phyloP scores from a whole-genome alignment of 2,888 invertebrate species.

The Apoderus coryli region DNA sequence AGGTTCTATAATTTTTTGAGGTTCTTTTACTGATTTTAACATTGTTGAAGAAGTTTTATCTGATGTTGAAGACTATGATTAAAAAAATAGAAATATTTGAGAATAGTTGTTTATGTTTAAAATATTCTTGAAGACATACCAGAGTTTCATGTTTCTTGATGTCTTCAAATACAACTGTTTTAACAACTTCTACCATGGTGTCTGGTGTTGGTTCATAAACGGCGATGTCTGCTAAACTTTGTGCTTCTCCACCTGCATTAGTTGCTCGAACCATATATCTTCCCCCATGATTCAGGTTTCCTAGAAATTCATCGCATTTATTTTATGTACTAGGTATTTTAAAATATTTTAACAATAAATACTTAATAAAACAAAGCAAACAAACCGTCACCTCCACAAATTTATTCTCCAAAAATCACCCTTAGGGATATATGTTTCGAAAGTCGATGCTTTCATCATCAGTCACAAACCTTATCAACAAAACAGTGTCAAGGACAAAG shows the following conservation, averaged over 20 bases:
- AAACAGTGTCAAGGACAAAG: no score
- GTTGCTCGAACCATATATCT: conserved; percentile 61
- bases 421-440: no score
- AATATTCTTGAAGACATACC: conserved; percentile 25
- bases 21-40: conserved; percentile 14
- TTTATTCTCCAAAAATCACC: no score
- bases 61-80: conserved; percentile 24
- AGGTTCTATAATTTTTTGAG: no score
- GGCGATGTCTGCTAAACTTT: conserved; percentile 64
- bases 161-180: conserved; percentile 49
- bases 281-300: conserved; percentile 51
- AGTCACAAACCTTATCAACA: no score
- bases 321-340: background rate
- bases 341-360: background rate
- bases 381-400: no score
- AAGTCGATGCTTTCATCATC: no score
- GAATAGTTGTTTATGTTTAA: conserved; percentile 6
- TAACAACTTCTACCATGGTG: conserved; percentile 50
- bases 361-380: no score
- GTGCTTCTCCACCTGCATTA: conserved; percentile 68
- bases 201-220: conserved; percentile 56
- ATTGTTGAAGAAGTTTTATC: conserved; percentile 24
- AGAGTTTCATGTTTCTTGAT: conserved; percentile 33
- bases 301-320: conserved; percentile 28
- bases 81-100: conserved; percentile 15